Conservation (phyloP, 2,113 vertebrate species). For the Paraplagusia blochii region DNA sequence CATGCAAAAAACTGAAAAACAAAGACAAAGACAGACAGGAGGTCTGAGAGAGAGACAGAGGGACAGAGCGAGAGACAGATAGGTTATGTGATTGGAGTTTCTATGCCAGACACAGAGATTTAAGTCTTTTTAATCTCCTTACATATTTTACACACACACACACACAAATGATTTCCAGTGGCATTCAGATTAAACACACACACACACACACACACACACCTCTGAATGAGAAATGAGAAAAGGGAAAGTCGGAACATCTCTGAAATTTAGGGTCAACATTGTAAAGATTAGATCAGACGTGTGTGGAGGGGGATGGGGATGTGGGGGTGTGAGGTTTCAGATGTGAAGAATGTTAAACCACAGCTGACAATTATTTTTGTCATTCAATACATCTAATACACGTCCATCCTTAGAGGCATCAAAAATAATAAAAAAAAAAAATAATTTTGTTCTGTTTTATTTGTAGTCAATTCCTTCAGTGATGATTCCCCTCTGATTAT, state of each 20-base stretch:
- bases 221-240: constrained; percentile 25
- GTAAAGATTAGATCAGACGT: constrained; percentile 43
- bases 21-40: constrained; percentile 32
- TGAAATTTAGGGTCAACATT: constrained; percentile 50
- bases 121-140: constrained; percentile 92
- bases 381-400: constrained; percentile 23
- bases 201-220: constrained; percentile 38
- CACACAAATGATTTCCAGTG: constrained; percentile 43
- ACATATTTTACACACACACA: constrained; percentile 80
- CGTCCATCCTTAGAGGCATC: constrained; percentile 18
- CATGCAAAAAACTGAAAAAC: constrained; percentile 51
- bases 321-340: constrained; percentile 35
- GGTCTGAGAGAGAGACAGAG: constrained; percentile 29
- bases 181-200: constrained; percentile 26
- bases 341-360: constrained; percentile 42
- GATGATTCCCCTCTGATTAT: too few relatives aligned
- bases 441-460: neutral
- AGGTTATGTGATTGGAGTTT: constrained; percentile 87
- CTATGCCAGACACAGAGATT: constrained; percentile 87
- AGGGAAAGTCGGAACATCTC: neutral
- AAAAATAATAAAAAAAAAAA: too few relatives aligned
- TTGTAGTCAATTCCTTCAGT: neutral
- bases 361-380: constrained; percentile 28
- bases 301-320: neutral
- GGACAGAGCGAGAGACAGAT: constrained; percentile 74